phyloP scores from a whole-genome alignment of 2,797 vertebrate species.

The Peromyscus melanophrys region DNA sequence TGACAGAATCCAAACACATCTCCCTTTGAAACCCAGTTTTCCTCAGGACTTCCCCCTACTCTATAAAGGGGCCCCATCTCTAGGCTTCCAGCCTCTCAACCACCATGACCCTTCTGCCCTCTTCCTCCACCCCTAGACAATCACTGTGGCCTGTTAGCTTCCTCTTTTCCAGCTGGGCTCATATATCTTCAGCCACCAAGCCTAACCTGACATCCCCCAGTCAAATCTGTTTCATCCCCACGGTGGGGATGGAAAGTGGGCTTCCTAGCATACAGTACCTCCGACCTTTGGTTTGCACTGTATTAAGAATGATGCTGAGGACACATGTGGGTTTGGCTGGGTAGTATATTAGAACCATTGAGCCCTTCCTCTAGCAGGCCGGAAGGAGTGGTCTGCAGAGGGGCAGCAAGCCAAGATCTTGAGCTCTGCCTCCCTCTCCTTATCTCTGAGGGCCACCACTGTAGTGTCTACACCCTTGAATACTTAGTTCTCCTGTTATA shows the following conservation, averaged over 20 bases:
- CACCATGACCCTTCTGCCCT: background rate
- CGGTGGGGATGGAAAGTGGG: background rate
- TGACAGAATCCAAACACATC: background rate
- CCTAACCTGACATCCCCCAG: no score
- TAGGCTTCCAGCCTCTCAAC: background rate
- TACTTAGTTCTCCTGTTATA: background rate
- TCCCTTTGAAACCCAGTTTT: background rate
- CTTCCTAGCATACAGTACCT: background rate
- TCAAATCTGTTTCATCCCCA: background rate
- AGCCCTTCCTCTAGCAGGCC: background rate
- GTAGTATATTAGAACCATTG: background rate
- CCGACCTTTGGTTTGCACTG: background rate
- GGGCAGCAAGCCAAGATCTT: rapidly evolving
- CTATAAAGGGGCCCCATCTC: background rate
- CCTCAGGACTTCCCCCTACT: background rate
- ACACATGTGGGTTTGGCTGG: background rate
- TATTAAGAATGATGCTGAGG: background rate
- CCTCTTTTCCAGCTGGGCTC: no score
- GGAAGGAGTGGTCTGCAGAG: no score
- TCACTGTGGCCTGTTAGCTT: background rate
- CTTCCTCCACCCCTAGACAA: background rate
- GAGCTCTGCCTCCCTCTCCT: background rate
- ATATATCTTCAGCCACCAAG: background rate
- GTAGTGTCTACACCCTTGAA: background rate
- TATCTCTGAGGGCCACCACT: no score